Base-by-base conservation (phyloP, 2,888 invertebrate species). In the Phyllotreta striolata region DNA sequence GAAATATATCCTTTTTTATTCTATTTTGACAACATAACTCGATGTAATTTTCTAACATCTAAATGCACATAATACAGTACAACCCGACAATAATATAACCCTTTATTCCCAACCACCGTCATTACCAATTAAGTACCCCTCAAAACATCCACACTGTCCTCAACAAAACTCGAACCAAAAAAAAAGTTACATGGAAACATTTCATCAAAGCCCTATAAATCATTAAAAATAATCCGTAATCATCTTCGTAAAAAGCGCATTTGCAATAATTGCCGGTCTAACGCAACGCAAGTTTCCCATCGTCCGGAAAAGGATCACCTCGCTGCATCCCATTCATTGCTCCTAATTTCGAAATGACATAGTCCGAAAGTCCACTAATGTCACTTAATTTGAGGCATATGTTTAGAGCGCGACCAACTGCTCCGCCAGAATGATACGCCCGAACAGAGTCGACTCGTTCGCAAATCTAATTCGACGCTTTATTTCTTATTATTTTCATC, bases 361-460 rank as follows among this genome's bases (percentile, higher is more conserved):
- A 74, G 74, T 73, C 67, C 67, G 62, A 64, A 64, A 70, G 69
- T 66, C 67, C 64, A 71, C 77, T 78, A 78, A 78, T 78, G 76
- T 77, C 78, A 77, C 76, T 78, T 78, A 78, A 78, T 78, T 78
- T 74, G 72, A 76, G 71, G 72, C 78, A 78, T 77, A 75, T 78
- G 78, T 77, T 78, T 77, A 77, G 71, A 44, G 61, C 58, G 41
- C 62, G 56, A 55, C 60, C 67, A 61, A 66, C 66, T 62, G 64
- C 57, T 64, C 58, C 59, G n/a, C 35, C 40, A 52, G 55, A 65
- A 54, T 40, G 55, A 60, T 60, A 60, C 55, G 34, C 2, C n/a
- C 34, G 8, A 39, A 3, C 62, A 57, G 38, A 14, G 56, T 39
- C 51, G 56, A 14, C 41, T 57, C 55, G 51, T 56, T 13, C n/a